Conservation (phyloP, 2,113 vertebrate species). For the Turnix velox region DNA sequence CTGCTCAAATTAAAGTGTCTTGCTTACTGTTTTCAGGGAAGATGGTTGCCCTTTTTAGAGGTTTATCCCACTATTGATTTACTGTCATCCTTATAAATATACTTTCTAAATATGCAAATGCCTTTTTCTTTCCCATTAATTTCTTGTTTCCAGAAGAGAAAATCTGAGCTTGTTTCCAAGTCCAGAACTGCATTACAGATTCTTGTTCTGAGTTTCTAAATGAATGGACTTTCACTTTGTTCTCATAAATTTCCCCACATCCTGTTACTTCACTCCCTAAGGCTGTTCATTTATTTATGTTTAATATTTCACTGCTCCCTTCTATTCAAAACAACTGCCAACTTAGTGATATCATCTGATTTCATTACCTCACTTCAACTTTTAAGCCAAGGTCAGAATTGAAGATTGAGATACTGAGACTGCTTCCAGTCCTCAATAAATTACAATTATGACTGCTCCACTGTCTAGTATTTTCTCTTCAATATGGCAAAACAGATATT, state of each 20-base stretch:
- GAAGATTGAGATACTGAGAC: background rate
- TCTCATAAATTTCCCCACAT: background rate
- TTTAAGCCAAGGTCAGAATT: slow-evolving; percentile 15
- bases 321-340: slow-evolving; percentile 21
- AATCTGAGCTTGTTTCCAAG: background rate
- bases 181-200: background rate
- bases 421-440: background rate
- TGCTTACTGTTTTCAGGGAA: background rate
- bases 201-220: background rate
- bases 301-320: background rate
- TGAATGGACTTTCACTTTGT: background rate
- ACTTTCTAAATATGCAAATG: background rate
- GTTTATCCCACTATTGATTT: background rate
- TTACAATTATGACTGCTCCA: background rate
- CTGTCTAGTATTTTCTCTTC: background rate
- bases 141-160: background rate
- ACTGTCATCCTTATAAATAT: background rate
- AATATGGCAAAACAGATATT: background rate
- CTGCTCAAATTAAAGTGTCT: background rate
- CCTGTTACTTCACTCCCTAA: slow-evolving; percentile 1
- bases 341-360: slow-evolving; percentile 44
- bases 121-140: background rate
- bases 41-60: background rate
- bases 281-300: slow-evolving; percentile 25
- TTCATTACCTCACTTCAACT: slow-evolving; percentile 33